Conservation (phyloP, 2,888 invertebrate species). For the Lasioglossum marginatum region DNA sequence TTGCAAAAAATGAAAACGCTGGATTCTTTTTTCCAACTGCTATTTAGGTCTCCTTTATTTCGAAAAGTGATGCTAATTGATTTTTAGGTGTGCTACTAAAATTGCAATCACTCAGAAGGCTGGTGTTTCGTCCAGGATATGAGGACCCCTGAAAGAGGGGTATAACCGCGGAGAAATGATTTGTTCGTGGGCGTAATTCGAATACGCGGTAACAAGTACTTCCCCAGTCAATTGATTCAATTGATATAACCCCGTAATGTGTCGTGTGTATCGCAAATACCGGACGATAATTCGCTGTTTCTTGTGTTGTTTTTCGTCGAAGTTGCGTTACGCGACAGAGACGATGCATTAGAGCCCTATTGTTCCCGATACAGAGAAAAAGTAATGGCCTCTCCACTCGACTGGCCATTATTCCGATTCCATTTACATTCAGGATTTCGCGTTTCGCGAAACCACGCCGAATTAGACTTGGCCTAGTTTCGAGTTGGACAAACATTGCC, state of each 20-base stretch:
- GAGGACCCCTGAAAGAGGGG: neutral
- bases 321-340: neutral
- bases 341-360: neutral
- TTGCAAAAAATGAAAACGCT: neutral
- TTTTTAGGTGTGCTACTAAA: neutral
- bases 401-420: slow-evolving; percentile 33
- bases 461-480: slow-evolving; percentile 46
- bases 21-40: too few species aligned
- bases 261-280: neutral
- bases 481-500: slow-evolving; percentile 28
- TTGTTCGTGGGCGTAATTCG: slow-evolving; percentile 3
- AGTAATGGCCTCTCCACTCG: neutral
- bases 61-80: neutral
- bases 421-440: slow-evolving; percentile 49
- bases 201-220: slow-evolving; percentile 9
- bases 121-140: neutral
- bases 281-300: neutral
- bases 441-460: slow-evolving; percentile 34
- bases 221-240: slow-evolving; percentile 14
- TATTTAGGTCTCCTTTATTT: neutral
- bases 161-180: neutral
- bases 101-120: neutral
- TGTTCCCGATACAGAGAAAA: slow-evolving; percentile 9
- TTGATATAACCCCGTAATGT: neutral
- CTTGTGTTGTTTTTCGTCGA: neutral